These are phyloP conservation scores for Neopipo cinnamomea DNA, from an alignment of 2,113 vertebrate genomes.

Conservation along the genomic window DNA sequence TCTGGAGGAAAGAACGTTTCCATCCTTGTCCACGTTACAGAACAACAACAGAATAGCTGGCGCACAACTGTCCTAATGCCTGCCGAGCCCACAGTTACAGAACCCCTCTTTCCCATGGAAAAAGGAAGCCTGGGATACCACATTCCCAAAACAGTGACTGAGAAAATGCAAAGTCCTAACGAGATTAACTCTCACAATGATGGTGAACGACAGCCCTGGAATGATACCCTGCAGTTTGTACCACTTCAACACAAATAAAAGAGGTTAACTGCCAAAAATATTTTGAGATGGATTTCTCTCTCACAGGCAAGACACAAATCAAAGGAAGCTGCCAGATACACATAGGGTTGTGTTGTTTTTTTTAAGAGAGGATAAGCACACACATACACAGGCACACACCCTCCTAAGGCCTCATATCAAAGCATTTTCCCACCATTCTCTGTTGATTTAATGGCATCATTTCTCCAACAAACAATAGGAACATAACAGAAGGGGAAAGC, in stretches of 20 bases:
- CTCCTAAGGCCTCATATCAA: constrained; percentile 37
- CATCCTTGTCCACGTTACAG: not conserved
- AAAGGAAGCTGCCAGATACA: constrained; percentile 42
- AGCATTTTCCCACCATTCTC: constrained; percentile 57
- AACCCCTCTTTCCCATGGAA: not conserved
- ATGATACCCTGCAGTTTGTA: not conserved
- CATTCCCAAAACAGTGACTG: not conserved
- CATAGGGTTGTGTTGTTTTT: not conserved
- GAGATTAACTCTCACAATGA: not conserved
- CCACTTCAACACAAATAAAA: not conserved
- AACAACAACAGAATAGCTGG: not conserved
- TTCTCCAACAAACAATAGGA: constrained; percentile 27
- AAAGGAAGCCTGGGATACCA: not conserved
- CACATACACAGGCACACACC: not conserved
- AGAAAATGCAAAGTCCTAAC: not conserved
- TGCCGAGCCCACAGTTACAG: rapidly evolving
- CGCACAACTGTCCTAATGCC: not conserved
- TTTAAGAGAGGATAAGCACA: not conserved
- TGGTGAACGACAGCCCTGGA: not conserved
- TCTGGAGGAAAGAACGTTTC: not conserved
- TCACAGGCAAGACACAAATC: not conserved
- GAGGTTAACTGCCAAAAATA: not conserved
- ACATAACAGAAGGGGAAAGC: constrained; percentile 25
- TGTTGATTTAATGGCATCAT: constrained; percentile 53
- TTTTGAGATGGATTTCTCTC: constrained; percentile 13